Percentiles rank a stretch among this genome's conserved stretches.
phyloP scores from a whole-genome alignment of 2,888 invertebrate genomes.

The Schizotus pectinicornis region DNA sequence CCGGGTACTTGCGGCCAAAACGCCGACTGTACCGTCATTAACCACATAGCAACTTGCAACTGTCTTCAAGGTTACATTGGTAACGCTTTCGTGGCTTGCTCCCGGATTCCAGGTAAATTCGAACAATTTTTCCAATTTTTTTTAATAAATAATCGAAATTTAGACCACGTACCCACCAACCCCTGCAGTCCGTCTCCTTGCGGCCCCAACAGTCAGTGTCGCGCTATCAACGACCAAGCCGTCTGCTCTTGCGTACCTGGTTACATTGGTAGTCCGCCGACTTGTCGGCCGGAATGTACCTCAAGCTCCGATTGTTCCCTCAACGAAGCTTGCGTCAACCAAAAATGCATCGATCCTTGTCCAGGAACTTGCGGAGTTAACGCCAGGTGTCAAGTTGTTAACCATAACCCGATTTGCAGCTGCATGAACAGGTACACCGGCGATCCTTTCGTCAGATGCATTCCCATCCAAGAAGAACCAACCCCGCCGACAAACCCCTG shows the following conservation, averaged over 20 bases:
- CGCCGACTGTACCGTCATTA: conserved; percentile 64
- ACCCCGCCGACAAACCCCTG: conserved; percentile 57
- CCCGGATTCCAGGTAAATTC: conserved; percentile 41
- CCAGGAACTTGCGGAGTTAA: conserved; percentile 79
- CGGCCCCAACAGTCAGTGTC: conserved; percentile 64
- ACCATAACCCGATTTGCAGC: conserved; percentile 73
- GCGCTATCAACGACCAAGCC: conserved; percentile 66
- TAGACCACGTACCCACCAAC: conserved; percentile 42
- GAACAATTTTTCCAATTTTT: background rate
- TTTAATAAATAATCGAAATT: background rate
- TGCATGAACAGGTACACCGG: conserved; percentile 59
- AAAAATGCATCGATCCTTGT: conserved; percentile 81
- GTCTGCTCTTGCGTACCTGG: conserved; percentile 71
- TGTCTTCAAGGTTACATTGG: conserved; percentile 70
- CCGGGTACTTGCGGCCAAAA: conserved; percentile 68
- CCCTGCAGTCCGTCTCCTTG: conserved; percentile 76
- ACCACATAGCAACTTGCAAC: conserved; percentile 67
- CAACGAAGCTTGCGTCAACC: conserved; percentile 73
- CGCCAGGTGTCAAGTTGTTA: conserved; percentile 75
- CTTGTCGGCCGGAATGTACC: conserved; percentile 77
- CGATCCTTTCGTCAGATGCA: conserved; percentile 48
- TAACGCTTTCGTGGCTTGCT: conserved; percentile 53
- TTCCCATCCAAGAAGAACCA: conserved; percentile 51
- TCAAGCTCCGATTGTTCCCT: conserved; percentile 74
- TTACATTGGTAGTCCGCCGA: conserved; percentile 78